Percentiles rank a stretch among this genome's conserved stretches.
Conservation (phyloP, 2,888 invertebrate species). For the Drosophila macrospina region DNA sequence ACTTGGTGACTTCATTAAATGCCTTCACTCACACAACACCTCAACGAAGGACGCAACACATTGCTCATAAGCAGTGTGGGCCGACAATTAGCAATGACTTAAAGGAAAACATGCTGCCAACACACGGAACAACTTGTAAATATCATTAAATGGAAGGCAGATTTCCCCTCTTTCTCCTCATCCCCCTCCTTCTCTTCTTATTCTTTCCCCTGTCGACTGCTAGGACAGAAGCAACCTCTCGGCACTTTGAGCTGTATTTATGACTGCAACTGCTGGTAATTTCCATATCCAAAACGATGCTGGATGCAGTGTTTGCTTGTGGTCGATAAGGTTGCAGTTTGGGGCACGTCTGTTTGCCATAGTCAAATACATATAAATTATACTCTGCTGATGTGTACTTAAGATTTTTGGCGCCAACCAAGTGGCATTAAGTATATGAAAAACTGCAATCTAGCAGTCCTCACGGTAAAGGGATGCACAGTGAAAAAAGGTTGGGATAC, state of each 20-base stretch:
- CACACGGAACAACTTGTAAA: conserved; percentile 27
- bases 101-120: conserved; percentile 28
- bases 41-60: conserved; percentile 26
- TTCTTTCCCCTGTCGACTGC: neutral
- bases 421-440: conserved; percentile 41
- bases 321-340: conserved; percentile 43
- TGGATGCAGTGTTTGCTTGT: conserved; percentile 38
- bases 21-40: conserved; percentile 18
- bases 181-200: neutral
- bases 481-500: conserved; percentile 16
- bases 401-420: conserved; percentile 46
- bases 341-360: conserved; percentile 28
- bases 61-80: conserved; percentile 30
- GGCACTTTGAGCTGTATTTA: conserved; percentile 54
- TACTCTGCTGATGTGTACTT: conserved; percentile 58
- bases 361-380: conserved; percentile 64
- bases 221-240: neutral
- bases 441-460: conserved; percentile 56
- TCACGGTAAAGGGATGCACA: conserved; percentile 3
- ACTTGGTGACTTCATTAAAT: conserved; percentile 61
- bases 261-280: conserved; percentile 46
- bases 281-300: conserved; percentile 48
- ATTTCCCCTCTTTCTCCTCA: neutral
- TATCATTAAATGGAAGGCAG: conserved; percentile 2
- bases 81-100: conserved; percentile 52